A percentile compares a stretch with the other conserved stretches of the same genome.
Evolutionary conservation across 1,140 invertebrate genomes (phyloP).

Genomic region (Pseudomyrmex sp.): DNA sequence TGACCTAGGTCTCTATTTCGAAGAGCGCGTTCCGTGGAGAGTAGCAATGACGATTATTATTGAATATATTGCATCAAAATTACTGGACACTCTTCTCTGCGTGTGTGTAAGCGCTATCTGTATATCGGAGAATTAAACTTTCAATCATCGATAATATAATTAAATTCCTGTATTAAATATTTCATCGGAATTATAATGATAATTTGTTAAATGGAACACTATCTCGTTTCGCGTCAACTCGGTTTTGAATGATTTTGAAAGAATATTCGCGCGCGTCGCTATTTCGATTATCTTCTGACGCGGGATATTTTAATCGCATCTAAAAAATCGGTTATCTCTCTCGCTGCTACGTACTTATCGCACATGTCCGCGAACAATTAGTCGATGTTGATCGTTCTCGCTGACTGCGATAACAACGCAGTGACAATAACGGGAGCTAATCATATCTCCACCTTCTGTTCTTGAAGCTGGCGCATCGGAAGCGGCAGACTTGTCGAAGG

Average conservation of each 20-base stretch:
- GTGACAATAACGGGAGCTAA: not conserved
- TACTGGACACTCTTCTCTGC: not conserved
- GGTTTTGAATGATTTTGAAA: not conserved
- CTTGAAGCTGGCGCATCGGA: constrained; percentile 54
- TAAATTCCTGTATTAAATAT: not conserved
- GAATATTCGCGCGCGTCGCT: not conserved
- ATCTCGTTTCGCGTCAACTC: not conserved
- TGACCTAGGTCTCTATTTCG: constrained; percentile 50
- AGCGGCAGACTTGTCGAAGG: constrained; percentile 10
- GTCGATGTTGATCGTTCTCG: not conserved
- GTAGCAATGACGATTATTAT: constrained; percentile 28
- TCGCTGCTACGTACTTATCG: not conserved
- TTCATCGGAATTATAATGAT: not conserved
- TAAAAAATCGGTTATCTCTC: not conserved
- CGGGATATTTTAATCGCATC: not conserved
- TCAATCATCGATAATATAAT: not conserved
- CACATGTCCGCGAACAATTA: constrained; percentile 1
- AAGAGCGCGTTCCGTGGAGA: constrained; percentile 34
- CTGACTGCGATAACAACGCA: not conserved
- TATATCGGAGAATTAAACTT: not conserved
- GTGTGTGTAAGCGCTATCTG: not conserved
- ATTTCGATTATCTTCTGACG: not conserved
- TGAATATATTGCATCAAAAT: not conserved
- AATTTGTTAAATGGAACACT: not conserved
- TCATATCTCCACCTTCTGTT: constrained; percentile 17